Base-by-base conservation (phyloP, 2,888 invertebrate genomes). In the Xestia rhomboidea region DNA sequence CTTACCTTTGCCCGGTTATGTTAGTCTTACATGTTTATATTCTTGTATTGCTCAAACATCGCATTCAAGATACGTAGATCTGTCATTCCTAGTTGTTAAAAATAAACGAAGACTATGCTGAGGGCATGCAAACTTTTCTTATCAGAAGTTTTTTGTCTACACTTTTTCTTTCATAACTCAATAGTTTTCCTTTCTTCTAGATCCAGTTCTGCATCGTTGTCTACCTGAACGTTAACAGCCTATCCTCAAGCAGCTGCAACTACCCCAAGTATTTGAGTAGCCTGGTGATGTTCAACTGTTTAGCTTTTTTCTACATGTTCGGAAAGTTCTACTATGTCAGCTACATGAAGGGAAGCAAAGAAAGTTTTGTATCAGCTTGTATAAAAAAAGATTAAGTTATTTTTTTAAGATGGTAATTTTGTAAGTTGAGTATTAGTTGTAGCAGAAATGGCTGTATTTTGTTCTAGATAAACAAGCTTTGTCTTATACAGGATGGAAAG, bases 251-350 rank as follows among this genome's bases (percentile, higher is more conserved):
- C 83, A 97, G 97, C 83, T 98, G 98, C 92, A 97, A 97, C 86
- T 97, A 97, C 84, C 98, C 98, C 0, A 97, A 97, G 87, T 89
- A 95, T 0, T 94, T 98, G 67, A 97, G 97, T 5, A 92, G 96
- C 30, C 93, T 98, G 72, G 96, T 98, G 62, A 94, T 97, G 13
- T 89, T 97, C 44, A 98, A 98, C 89, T 97, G 98, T 4, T 90
- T 95, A 0, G 94, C 97, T 0, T 98, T 98, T 92, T 96, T 98
- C 13, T 98, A 98, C 87, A 97, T 98, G 94, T 98, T 98, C 90
- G 97, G 97, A 64, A 97, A 97, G 69, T 98, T 98, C 90, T 98
- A 98, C 90, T 94, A 97, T 21, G 95, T 96, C 76, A 97, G 96
- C 79, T 98, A 98, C 90, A 92, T 95, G 13, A 95, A 81, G 34